Evolutionary conservation across 2,113 vertebrate genomes (phyloP), one percentile per base, ranked within the genome.

Genomic region (Ceyx melanurus): DNA sequence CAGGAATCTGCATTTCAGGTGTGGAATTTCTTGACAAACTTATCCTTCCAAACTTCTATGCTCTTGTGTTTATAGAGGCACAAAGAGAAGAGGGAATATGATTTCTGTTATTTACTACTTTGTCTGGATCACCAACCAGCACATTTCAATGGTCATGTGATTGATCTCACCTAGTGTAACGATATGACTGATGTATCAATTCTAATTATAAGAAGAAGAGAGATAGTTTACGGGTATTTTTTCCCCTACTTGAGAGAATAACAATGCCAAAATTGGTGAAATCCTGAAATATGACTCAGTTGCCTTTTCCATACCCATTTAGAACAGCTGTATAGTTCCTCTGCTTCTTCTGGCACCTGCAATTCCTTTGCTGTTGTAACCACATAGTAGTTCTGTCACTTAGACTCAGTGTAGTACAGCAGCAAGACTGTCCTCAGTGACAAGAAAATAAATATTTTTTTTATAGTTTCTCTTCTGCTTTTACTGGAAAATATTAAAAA

Each of bases 401-500:
- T 54, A 68, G 51, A 35, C 48, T 80, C 33, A 23, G 3, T 1
- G 11, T 11, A 45, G 15, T 11, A 13, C 16, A 46, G 26, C 12
- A 57, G n/a, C 9, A 15, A 84, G 20, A 31, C 25, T 75, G 33
- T n/a, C 21, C 35, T 87, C n/a, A n/a, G 15, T 60, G 46, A 29
- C 54, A 73, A 33, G 43, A 33, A 46, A 92, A 46, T 17, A 42
- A 37, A 37, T 37, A 37, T 37, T 37, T 37, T 18, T 93, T 94
- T 94, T 92, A 62, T 54, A 74, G 57, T 58, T 89, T 75, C 51
- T n/a, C 33, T 74, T 92, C 29, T 87, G 64, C 42, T 89, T 96
- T 92, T 91, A 93, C 10, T 4, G 51, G 60, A 58, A 94, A 91
- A 92, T 91, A 92, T 91, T n/a, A n/a, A 92, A 90, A 92, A 80